Conservation (phyloP, 2,113 vertebrate species). For the Dasyornis broadbenti region DNA sequence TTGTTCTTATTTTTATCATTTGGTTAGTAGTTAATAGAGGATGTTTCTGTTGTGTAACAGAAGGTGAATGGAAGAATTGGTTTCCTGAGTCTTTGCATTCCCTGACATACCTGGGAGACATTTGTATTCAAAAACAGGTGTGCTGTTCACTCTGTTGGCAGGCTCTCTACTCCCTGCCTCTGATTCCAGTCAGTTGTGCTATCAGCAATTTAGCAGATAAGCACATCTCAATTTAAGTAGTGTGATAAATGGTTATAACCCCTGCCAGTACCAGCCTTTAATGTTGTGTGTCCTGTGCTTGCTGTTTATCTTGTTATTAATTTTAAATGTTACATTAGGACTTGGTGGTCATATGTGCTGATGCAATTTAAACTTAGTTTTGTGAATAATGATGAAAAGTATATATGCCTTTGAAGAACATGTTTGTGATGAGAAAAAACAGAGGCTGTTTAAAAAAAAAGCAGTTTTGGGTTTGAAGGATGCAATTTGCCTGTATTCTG, state of each 20-base stretch:
- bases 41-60: neutral
- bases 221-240: neutral
- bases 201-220: neutral
- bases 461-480: neutral
- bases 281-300: neutral
- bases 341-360: neutral
- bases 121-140: neutral
- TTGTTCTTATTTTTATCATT: neutral
- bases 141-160: neutral
- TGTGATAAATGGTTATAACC: neutral
- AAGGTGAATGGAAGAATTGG: neutral
- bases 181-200: neutral
- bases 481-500: accelerated
- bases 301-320: neutral
- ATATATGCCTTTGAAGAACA: neutral
- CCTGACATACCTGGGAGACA: neutral
- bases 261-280: neutral
- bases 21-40: neutral
- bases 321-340: neutral
- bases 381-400: neutral
- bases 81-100: neutral
- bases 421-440: neutral
- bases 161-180: neutral
- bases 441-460: no score
- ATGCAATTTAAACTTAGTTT: neutral